Base-by-base conservation (phyloP, 2,113 vertebrate species). In the Porphyrio hochstetteri region DNA sequence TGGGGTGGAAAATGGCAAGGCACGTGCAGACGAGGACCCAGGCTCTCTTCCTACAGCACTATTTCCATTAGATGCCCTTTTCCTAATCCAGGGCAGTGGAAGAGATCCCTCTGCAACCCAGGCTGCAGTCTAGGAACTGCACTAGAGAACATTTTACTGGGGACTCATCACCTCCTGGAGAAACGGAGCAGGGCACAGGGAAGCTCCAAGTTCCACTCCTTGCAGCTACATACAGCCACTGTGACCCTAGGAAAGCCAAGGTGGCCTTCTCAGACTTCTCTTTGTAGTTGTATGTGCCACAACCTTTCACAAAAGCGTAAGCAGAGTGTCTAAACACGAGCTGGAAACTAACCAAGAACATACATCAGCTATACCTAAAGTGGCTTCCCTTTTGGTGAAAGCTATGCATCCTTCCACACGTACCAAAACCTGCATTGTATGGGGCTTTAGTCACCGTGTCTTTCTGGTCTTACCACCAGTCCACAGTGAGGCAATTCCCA, bases 161-260 rank as follows among this genome's bases (percentile, higher is more conserved):
- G n/a, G 46, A 56, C 31, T 63, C 24, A 27, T 50, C 27, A 81
- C 28, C 29, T 86, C 60, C 31, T 24, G 25, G 35, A 78, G 60
- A 72, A 76, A 59, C 13, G 31, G 44, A 77, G 6, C 6, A 18
- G 8, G 65, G 27, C 74, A 77, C 0, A 6, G 28, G 38, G 36
- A 85, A 76, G 17, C 29, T 42, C 31, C 59, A 48, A n/a, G 27
- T 55, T 27, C 28, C 27, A 19, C 12, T 80, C 42, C 61, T 64
- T 38, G 13, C 8, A 59, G 29, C 44, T 23, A 77, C 29, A 8
- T 33, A 35, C 21, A 50, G 83, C 24, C 33, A 25, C 40, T 35
- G 28, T 0, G 0, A 0, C 27, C 42, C n/a, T 42, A 19, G 29
- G 21, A 46, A 79, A 76, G 53, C 33, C 16, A 36, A 3, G 5